Evolutionary conservation across 2,888 invertebrate genomes (phyloP), one percentile per base, ranked within the genome.

Genomic region (Dasysyrphus tricinctus): DNA sequence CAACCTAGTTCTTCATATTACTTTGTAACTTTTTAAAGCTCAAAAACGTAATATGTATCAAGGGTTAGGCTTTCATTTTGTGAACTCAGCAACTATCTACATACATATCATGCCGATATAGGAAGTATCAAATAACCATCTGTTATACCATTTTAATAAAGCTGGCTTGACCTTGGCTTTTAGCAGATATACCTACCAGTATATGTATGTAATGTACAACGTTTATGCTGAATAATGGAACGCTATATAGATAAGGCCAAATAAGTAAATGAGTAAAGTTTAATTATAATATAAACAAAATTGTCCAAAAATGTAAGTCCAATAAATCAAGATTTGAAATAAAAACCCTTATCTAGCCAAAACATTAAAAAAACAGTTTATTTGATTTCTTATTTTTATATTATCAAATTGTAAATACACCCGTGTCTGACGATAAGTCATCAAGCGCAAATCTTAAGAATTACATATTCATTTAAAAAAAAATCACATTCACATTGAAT

Each of bases 51-150:
- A 47, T 47, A 16, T 9, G 16, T 3, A 8, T 44, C 3, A 8
- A 47, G 24, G 5, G 11, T 24, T 0, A 14, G 14, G 3, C 14
- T 14, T 29, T 14, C 2, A n/a, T 54, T 54, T 54, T 14, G 54
- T 54, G 29, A 14, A 1, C 7, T 29, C 14, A 32, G 8, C 29
- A 32, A n/a, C 6, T 14, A 29, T 29, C 2, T 2, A 16, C 3
- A 16, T 9, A 51, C 19, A 8, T 29, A 6, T 51, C 12, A 49
- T 7, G 24, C 5, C 24, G 4, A 14, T 8, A 54, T 29, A 54
- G 14, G 54, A 54, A 54, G 54, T 54, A 29, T 54, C 54, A 54
- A 54, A 54, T 29, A 32, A 32, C 54, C 29, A 54, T 29, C 54
- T 29, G 54, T 4, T 54, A 1, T 6, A 29, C 14, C 29, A n/a